Base-by-base conservation (phyloP, 2,113 vertebrate species). In the Oenanthe oenanthe region DNA sequence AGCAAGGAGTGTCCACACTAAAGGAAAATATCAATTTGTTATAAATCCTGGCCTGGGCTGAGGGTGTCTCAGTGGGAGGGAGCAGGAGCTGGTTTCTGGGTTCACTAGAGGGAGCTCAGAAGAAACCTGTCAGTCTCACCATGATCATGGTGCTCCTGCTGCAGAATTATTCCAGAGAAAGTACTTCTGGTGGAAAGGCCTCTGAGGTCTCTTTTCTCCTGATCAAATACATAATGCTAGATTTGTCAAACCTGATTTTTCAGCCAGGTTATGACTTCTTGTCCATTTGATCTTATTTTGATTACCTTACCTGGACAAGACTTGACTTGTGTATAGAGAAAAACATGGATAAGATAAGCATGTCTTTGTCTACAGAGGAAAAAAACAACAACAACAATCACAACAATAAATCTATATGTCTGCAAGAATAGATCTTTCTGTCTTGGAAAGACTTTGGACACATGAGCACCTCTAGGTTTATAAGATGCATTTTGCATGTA, bases 21-120 rank as follows among this genome's bases (percentile, higher is more conserved):
- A 73, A 32, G 51, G 78, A 85, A 90, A 94, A 79, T 34, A 92
- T 3, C 36, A 68, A 42, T 79, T 72, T 76, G 42, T 65, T 86
- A 42, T 20, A 82, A 74, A 84, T 48, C 53, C 24, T 81, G 48
- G 28, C 56, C 65, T 45, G 31, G 29, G n/a, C 45, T 74, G 50
- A 87, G 51, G 62, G 68, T 61, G 40, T 47, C 36, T 80, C 63
- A 54, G 68, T 26, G 79, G 71, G 57, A 70, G 50, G 67, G 86
- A 89, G 45, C 36, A 78, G 58, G 56, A 93, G 45, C 12, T 38
- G 36, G 56, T 40, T 57, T 26, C 48, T 85, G 76, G 68, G 29
- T 65, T 97, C 97, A 95, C 92, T 96, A 97, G 96, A 62, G 96
- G 96, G 94, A 95, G 96, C 95, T 91, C 92, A 79, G 93, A 96